phyloP scores from a whole-genome alignment of 2,888 invertebrate genomes.

The Tetranychus truncatus region DNA sequence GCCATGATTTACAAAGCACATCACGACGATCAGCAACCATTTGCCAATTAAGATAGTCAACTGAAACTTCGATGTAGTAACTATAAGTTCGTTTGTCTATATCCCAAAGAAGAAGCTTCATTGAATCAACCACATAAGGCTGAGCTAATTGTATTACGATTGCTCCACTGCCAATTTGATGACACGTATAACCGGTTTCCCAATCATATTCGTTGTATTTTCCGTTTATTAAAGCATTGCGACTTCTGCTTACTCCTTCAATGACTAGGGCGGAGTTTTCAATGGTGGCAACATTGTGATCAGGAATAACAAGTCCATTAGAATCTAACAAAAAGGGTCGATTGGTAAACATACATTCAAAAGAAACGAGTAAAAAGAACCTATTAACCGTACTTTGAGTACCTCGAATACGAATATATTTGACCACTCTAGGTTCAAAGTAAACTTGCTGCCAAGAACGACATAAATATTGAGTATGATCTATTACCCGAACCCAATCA shows the following conservation, averaged over 20 bases:
- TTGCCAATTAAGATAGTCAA: slow-evolving; percentile 79
- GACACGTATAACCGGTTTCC: slow-evolving; percentile 96
- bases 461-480: slow-evolving; percentile 77
- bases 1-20: slow-evolving; percentile 82
- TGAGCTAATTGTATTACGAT: slow-evolving; percentile 89
- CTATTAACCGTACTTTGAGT: slow-evolving; percentile 88
- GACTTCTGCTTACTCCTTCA: slow-evolving; percentile 79
- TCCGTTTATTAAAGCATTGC: slow-evolving; percentile 88
- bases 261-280: slow-evolving; percentile 76
- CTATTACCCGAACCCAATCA: slow-evolving; percentile 82
- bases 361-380: slow-evolving; percentile 75
- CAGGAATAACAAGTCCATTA: slow-evolving; percentile 42
- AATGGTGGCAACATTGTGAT: slow-evolving; percentile 76
- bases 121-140: slow-evolving; percentile 74
- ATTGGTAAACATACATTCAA: slow-evolving; percentile 70
- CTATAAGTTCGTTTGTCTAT: slow-evolving; percentile 85
- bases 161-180: slow-evolving; percentile 79
- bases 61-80: slow-evolving; percentile 84
- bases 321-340: slow-evolving; percentile 50
- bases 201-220: slow-evolving; percentile 88
- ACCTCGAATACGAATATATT: slow-evolving; percentile 45
- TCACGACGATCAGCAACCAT: slow-evolving; percentile 68
- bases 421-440: slow-evolving; percentile 71
- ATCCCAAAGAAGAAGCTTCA: slow-evolving; percentile 85
- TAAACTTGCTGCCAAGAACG: slow-evolving; percentile 90